These are phyloP conservation scores for Sceloporus undulatus DNA, from an alignment of 2,113 vertebrate species.

Conservation along the genomic window DNA sequence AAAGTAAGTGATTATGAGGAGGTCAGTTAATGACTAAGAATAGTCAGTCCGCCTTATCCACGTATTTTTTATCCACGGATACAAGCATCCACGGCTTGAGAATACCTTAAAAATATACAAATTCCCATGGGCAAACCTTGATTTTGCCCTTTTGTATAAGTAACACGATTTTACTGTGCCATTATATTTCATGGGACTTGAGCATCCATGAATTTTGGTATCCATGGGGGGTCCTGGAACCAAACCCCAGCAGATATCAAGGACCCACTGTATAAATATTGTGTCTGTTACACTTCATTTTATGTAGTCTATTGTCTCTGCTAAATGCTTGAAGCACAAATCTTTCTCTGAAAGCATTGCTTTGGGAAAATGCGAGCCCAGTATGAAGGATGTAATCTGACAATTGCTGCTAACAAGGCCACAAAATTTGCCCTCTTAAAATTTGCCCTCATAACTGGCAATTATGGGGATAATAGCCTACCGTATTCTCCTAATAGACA, in stretches of 20 bases:
- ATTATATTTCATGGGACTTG: too few species aligned
- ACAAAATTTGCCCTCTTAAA: neutral
- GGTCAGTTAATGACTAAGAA: neutral
- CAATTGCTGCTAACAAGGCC: neutral
- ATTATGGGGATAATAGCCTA: neutral
- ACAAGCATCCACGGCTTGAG: too few species aligned
- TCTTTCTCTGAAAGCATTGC: neutral
- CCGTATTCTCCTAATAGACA: neutral
- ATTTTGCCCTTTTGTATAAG: too few species aligned
- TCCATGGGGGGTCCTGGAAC: too few species aligned
- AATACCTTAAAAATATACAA: too few species aligned
- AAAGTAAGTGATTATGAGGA: neutral
- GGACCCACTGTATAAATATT: neutral
- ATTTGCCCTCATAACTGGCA: neutral
- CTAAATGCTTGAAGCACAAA: neutral
- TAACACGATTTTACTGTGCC: too few species aligned
- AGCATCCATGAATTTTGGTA: too few species aligned
- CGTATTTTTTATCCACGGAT: too few species aligned
- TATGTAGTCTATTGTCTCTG: neutral
- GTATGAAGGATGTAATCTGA: neutral
- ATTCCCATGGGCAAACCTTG: too few species aligned
- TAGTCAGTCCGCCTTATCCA: neutral
- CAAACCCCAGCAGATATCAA: too few species aligned
- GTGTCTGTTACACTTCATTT: neutral
- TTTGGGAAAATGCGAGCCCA: neutral